Base-by-base conservation (phyloP, 1,140 invertebrate genomes). In the Drosophila aff. region DNA sequence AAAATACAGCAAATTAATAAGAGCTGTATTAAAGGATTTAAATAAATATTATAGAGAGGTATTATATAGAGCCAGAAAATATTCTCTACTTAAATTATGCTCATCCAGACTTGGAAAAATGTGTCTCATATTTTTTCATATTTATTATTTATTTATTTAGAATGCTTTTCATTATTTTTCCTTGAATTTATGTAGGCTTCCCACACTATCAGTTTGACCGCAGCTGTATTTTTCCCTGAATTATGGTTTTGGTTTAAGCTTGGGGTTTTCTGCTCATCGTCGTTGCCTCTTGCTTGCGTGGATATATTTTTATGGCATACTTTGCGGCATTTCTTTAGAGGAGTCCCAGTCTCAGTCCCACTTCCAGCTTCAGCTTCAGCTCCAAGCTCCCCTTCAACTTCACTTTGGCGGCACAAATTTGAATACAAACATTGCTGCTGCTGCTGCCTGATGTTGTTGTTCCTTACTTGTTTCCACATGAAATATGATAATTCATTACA, bases 401-500 rank as follows among this genome's bases (percentile, higher is more conserved):
- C 52, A 57, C 72, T 80, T 67, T 72, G 58, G 47, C 60, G 43
- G 59, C 55, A 40, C 33, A 71, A 87, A 89, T 87, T 86, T 77
- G 76, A 82, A 87, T 83, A 66, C 71, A 87, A 80, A 80, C 72
- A 83, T 78, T 83, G 68, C 16, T 50, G 63, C 64, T 57, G 36
- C 60, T 31, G 31, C 23, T 60, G 55, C 28, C 26, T 26, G 26
- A 5, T 50, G 44, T 38, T 61, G 53, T 47, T 76, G 46, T 46
- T 76, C 28, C 46, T 46, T 53, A 71, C 67, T 73, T 73, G 73
- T 59, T 76, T 77, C 85, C 85, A 79, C 84, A 90, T 89, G 85
- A 90, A 90, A 90, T 90, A 90, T 90, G 85, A 91, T 90, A 90
- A 90, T 90, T 90, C 85, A 90, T 90, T 90, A 90, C 75, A 90